Evolutionary conservation across 2,113 vertebrate species (phyloP).

Genomic region (Protomyctophum bolini): DNA sequence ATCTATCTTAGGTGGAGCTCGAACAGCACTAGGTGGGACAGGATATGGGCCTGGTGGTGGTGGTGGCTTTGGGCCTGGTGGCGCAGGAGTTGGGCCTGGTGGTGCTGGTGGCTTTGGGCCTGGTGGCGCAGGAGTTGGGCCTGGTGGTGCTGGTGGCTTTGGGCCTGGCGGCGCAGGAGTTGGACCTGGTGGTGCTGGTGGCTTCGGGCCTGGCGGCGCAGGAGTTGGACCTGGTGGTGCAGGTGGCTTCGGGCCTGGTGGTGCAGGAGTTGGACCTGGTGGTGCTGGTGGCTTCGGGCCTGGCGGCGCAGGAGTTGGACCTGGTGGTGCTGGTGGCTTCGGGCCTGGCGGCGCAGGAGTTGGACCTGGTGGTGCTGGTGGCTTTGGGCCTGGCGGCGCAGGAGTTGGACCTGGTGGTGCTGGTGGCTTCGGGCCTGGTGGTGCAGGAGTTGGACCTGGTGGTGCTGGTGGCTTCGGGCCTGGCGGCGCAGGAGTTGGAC

Average conservation of each 20-base stretch:
- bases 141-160: slow-evolving; percentile 12
- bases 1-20: slow-evolving; percentile 39
- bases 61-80: not conserved
- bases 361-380: slow-evolving; percentile 40
- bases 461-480: not conserved
- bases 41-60: slow-evolving; percentile 43
- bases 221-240: slow-evolving; percentile 25
- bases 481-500: not conserved
- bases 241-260: slow-evolving; percentile 47
- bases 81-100: slow-evolving; percentile 20
- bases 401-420: slow-evolving; percentile 27
- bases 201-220: not conserved
- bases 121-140: slow-evolving; percentile 15
- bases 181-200: not conserved
- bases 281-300: slow-evolving; percentile 19
- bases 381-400: slow-evolving; percentile 12
- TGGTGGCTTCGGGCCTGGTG: slow-evolving; percentile 45
- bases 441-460: slow-evolving; percentile 15
- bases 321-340: slow-evolving; percentile 7
- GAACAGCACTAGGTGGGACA: slow-evolving; percentile 32
- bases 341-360: slow-evolving; percentile 41
- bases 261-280: slow-evolving; percentile 23
- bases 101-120: slow-evolving; percentile 26
- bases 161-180: slow-evolving; percentile 20
- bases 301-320: slow-evolving; percentile 26